Conservation (phyloP, 2,797 vertebrate species). For the Gambelia wislizenii region DNA sequence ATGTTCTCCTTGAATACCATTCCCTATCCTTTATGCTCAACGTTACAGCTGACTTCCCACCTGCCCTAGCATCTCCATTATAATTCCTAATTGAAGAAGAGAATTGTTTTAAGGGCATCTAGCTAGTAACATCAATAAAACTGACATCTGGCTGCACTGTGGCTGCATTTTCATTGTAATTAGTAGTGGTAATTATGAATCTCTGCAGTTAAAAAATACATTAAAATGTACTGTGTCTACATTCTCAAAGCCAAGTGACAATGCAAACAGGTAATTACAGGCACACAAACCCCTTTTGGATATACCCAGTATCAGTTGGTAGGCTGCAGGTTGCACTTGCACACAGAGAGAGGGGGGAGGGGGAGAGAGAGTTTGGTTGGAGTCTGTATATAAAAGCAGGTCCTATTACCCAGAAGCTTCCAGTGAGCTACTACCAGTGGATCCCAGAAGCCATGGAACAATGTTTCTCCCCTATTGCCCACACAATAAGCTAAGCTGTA, state of each 20-base stretch:
- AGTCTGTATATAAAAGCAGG: too few species aligned
- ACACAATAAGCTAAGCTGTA: too few species aligned
- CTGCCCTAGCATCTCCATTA: background rate
- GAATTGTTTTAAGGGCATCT: background rate
- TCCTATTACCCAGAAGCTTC: too few species aligned
- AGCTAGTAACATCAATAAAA: background rate
- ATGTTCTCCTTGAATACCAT: background rate
- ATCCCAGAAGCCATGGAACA: too few species aligned
- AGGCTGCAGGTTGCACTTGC: too few species aligned
- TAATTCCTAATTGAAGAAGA: background rate
- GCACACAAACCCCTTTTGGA: background rate
- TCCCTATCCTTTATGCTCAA: background rate
- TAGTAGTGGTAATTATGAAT: conserved; percentile 16
- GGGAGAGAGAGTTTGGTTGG: too few species aligned
- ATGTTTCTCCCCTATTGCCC: too few species aligned
- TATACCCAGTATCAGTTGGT: background rate
- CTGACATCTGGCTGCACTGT: background rate
- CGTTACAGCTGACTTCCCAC: background rate
- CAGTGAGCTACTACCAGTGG: too few species aligned
- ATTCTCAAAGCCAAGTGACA: background rate
- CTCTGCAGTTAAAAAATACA: conserved; percentile 1
- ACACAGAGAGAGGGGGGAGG: too few species aligned
- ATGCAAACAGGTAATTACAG: background rate
- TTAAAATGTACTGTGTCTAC: background rate
- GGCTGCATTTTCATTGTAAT: background rate